Percentiles rank a stretch among this genome's conserved stretches.
These are phyloP conservation scores for Phasianus colchicus DNA, from an alignment of 2,113 vertebrate species.

Conservation along the genomic window DNA sequence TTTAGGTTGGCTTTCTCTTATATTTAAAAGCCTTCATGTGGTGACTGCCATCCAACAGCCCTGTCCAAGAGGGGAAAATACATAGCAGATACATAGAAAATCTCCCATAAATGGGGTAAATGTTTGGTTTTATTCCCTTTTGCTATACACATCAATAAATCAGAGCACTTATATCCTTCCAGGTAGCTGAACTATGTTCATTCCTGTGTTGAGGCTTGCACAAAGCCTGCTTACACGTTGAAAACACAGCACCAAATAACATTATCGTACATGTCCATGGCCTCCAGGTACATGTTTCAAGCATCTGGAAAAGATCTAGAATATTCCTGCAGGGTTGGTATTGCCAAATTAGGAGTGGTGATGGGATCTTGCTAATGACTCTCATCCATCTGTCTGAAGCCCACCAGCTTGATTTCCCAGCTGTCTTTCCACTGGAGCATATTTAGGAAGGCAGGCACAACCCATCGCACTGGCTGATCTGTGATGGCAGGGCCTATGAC, in stretches of 20 bases:
- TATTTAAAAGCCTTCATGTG: constrained; percentile 13
- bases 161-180: neutral
- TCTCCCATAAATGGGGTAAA: neutral
- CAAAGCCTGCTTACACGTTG: neutral
- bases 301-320: neutral
- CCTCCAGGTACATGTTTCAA: neutral
- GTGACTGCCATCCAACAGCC: constrained; percentile 5
- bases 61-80: neutral
- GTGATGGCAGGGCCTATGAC: neutral
- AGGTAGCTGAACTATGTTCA: neutral
- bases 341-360: neutral
- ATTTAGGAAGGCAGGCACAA: neutral
- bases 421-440: neutral
- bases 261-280: fast-evolving
- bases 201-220: neutral
- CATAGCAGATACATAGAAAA: neutral
- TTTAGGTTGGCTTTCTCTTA: constrained; percentile 44
- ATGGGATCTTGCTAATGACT: fast-evolving
- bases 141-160: neutral
- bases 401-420: neutral
- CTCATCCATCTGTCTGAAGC: neutral
- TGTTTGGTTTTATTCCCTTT: neutral
- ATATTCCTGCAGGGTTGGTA: neutral
- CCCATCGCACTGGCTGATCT: neutral
- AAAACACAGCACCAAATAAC: neutral